Percentiles rank a stretch among this genome's conserved stretches.
phyloP scores from a whole-genome alignment of 2,113 vertebrate genomes.

The Suncus etruscus region DNA sequence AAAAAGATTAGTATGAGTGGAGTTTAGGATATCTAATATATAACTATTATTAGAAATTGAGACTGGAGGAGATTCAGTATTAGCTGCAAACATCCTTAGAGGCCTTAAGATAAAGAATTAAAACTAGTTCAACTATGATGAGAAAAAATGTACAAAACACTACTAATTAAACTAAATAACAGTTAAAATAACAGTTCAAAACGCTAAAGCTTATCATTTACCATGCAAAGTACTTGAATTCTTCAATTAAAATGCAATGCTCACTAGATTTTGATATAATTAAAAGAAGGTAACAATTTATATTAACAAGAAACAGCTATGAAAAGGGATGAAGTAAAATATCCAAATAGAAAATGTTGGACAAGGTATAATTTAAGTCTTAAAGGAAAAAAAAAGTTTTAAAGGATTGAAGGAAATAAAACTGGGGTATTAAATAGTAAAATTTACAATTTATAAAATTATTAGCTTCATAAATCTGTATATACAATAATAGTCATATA shows the following conservation, averaged over 20 bases:
- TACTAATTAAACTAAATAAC: background rate
- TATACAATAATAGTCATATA: background rate
- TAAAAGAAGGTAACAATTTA: too few relatives aligned
- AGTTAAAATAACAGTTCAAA: background rate
- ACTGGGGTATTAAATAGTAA: background rate
- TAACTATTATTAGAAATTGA: background rate
- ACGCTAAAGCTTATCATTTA: background rate
- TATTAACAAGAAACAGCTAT: background rate
- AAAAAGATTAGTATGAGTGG: background rate
- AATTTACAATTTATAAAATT: background rate
- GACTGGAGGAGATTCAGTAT: background rate
- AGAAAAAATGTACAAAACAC: background rate
- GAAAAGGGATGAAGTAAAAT: background rate
- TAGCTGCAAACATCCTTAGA: background rate
- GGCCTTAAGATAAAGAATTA: background rate
- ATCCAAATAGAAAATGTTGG: background rate
- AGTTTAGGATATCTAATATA: background rate
- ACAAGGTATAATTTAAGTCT: background rate
- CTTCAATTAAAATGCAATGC: constrained; percentile 4
- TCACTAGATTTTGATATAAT: background rate
- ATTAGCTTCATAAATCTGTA: background rate
- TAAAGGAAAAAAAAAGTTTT: background rate
- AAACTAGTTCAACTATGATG: background rate
- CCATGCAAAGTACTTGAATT: background rate
- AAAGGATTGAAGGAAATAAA: background rate